Evolutionary conservation across 2,888 invertebrate genomes (phyloP).

Genomic region (Ligdia adustata): DNA sequence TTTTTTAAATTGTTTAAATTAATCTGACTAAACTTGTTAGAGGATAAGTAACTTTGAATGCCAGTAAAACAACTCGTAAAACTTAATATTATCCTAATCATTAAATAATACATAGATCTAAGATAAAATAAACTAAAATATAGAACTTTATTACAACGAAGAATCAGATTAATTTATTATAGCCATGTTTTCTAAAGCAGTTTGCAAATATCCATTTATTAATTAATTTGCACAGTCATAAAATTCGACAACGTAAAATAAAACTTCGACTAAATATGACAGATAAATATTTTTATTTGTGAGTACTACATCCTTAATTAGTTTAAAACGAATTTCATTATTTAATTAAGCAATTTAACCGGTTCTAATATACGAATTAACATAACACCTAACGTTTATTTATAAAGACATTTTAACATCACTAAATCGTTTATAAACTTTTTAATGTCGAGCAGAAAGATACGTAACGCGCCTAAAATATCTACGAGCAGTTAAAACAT

Average conservation of each 20-base stretch:
- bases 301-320: conserved; percentile 52
- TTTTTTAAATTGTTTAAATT: too few relatives aligned
- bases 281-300: conserved; percentile 14
- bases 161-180: conserved; percentile 32
- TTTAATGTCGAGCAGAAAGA: conserved; percentile 34
- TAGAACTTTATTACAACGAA: background rate
- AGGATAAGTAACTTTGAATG: too few relatives aligned
- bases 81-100: background rate
- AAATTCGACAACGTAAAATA: conserved; percentile 9
- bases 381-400: conserved; percentile 25
- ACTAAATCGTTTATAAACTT: conserved; percentile 47
- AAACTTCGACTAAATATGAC: conserved; percentile 8
- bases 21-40: too few relatives aligned
- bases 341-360: conserved; percentile 38
- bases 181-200: conserved; percentile 10
- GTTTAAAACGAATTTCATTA: conserved; percentile 26
- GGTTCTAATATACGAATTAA: conserved; percentile 21
- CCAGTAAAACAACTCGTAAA: too few relatives aligned
- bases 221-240: conserved; percentile 23
- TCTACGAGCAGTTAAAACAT: conserved; percentile 20
- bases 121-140: conserved; percentile 7
- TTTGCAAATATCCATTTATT: conserved; percentile 21
- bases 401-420: conserved; percentile 39
- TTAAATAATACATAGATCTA: background rate
- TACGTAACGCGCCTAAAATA: conserved; percentile 37